A percentile compares a stretch with the other conserved stretches of the same genome.
phyloP scores from a whole-genome alignment of 2,888 invertebrate species.

The Coremacera marginata region DNA sequence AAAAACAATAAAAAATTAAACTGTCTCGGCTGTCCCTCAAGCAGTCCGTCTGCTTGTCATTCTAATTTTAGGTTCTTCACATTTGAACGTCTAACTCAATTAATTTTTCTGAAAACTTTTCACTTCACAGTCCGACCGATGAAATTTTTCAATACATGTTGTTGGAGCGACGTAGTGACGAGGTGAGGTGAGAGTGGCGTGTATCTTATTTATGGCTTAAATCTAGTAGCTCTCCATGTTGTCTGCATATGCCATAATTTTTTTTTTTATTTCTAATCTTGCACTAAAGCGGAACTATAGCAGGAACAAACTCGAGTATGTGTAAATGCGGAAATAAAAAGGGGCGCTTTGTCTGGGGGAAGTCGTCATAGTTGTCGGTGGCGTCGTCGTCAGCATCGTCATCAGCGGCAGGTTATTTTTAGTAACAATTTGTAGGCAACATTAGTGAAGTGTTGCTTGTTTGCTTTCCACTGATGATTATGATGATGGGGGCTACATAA shows the following conservation, averaged over 20 bases:
- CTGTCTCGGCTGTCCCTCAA: conserved; percentile 10
- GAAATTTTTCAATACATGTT: too few relatives aligned
- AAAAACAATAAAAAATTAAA: too few relatives aligned
- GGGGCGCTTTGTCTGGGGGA: neutral
- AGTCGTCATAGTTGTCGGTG: neutral
- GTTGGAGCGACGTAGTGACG: neutral
- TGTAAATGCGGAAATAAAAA: conserved; percentile 23
- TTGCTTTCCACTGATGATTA: neutral
- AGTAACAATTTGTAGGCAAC: conserved; percentile 1
- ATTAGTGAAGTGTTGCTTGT: neutral
- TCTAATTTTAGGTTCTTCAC: conserved; percentile 23
- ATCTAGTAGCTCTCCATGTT: neutral
- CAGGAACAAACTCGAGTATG: neutral
- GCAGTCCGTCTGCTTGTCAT: conserved; percentile 10
- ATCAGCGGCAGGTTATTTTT: conserved; percentile 6
- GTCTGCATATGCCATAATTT: neutral
- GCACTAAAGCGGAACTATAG: conserved; percentile 7
- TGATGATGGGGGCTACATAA: neutral
- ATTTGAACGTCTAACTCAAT: conserved; percentile 27
- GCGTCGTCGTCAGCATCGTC: conserved; percentile 7
- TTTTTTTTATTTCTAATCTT: neutral
- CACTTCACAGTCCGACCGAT: neutral
- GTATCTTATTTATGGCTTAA: neutral
- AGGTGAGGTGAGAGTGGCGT: neutral
- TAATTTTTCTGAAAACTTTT: neutral